phyloP scores from a whole-genome alignment of 2,888 invertebrate species.

The Agriopis marginaria region DNA sequence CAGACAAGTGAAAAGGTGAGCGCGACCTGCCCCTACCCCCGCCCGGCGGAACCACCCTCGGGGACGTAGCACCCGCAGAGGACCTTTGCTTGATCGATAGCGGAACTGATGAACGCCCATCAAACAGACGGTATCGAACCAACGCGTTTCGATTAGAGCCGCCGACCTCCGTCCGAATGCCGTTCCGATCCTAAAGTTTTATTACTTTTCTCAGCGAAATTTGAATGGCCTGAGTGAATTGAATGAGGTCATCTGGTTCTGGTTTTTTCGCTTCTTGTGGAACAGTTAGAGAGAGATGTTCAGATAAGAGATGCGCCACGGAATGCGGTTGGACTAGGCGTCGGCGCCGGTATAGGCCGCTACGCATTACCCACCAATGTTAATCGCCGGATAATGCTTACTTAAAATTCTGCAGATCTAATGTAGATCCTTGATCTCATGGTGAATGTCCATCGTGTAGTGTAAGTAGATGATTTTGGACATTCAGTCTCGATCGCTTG shows the following conservation, averaged over 20 bases:
- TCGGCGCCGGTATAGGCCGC: constrained; percentile 6
- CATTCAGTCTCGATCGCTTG: background rate
- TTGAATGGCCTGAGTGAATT: constrained; percentile 34
- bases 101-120: constrained; percentile 22
- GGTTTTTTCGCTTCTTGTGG: constrained; percentile 33
- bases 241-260: constrained; percentile 44
- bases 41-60: constrained; percentile 12
- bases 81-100: constrained; percentile 26
- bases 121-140: constrained; percentile 13
- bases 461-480: background rate
- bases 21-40: constrained; percentile 39
- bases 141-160: constrained; percentile 25
- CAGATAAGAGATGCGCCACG: constrained; percentile 33
- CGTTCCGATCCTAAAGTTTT: constrained; percentile 30
- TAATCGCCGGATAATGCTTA: constrained; percentile 9
- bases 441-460: background rate
- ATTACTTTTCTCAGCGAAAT: constrained; percentile 35
- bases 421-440: background rate
- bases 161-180: constrained; percentile 13
- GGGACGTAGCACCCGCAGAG: constrained; percentile 1
- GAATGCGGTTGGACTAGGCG: constrained; percentile 35
- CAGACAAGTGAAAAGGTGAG: constrained; percentile 64
- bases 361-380: constrained; percentile 23
- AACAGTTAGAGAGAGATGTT: constrained; percentile 36
- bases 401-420: constrained; percentile 22